Evolutionary conservation across 2,888 invertebrate genomes (phyloP).

Genomic region (Gordius sp.): DNA sequence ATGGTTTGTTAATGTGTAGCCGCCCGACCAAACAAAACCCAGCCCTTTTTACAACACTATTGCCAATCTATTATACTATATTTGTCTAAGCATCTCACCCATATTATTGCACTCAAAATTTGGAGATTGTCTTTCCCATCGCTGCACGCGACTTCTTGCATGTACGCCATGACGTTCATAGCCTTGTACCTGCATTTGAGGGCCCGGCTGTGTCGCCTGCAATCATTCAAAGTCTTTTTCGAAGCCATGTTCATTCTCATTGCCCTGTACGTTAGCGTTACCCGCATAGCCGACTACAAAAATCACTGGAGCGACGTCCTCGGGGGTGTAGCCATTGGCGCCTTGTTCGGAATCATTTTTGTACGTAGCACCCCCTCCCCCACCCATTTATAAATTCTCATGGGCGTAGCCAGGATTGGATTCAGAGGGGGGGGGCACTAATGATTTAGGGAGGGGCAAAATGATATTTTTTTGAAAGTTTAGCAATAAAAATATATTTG

Average conservation of each 20-base stretch:
- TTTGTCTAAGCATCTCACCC: too few relatives aligned
- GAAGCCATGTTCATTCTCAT: background rate
- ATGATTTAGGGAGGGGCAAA: too few relatives aligned
- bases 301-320: constrained; percentile 7
- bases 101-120: too few relatives aligned
- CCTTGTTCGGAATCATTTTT: constrained; percentile 7
- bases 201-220: background rate
- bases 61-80: too few relatives aligned
- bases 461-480: too few relatives aligned
- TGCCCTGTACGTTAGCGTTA: background rate
- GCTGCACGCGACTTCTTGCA: background rate
- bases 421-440: too few relatives aligned
- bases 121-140: constrained; percentile 7
- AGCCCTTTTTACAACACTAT: too few relatives aligned
- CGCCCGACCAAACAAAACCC: too few relatives aligned
- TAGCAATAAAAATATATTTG: too few relatives aligned
- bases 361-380: background rate
- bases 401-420: too few relatives aligned
- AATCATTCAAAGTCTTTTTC: constrained; percentile 9
- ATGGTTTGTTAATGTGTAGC: too few relatives aligned
- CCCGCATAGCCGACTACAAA: background rate
- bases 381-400: too few relatives aligned
- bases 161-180: constrained; percentile 3
- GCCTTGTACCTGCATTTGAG: constrained; percentile 4
- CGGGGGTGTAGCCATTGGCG: background rate